Conservation (phyloP, 1,140 invertebrate species). For the Caenorhabditis latens region DNA sequence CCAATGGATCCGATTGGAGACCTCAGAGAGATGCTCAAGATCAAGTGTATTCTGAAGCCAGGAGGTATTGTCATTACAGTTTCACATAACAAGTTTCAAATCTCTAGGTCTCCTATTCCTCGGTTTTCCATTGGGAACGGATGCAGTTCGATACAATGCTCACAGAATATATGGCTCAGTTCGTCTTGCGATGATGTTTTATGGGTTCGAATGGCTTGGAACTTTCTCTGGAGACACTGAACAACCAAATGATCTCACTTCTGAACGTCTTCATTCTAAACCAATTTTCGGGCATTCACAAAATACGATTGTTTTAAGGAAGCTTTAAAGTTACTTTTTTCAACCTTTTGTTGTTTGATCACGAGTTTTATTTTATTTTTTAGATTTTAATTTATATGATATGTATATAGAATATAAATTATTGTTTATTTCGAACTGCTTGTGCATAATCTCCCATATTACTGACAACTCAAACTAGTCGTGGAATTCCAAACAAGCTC, state of each 20-base stretch:
- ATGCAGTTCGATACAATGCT: conserved; percentile 45
- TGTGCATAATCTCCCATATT: too few relatives aligned
- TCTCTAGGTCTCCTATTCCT: conserved; percentile 24
- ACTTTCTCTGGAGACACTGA: background rate
- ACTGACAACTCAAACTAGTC: too few relatives aligned
- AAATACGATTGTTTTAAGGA: conserved; percentile 1
- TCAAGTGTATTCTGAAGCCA: conserved; percentile 51
- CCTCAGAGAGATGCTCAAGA: conserved; percentile 45
- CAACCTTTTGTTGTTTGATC: background rate
- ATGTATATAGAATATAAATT: too few relatives aligned
- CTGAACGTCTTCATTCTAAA: background rate
- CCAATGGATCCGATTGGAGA: conserved; percentile 56
- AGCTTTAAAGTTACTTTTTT: background rate
- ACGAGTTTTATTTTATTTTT: background rate
- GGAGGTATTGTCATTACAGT: background rate
- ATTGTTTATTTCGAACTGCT: too few relatives aligned
- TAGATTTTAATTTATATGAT: too few relatives aligned
- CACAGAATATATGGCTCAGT: conserved; percentile 54
- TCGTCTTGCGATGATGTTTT: conserved; percentile 43
- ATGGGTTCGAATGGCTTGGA: background rate
- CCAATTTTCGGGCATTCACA: background rate
- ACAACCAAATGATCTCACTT: background rate
- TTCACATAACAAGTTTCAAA: background rate
- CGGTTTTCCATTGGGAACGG: conserved; percentile 35
- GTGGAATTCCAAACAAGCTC: too few relatives aligned